Percentiles rank a stretch among this genome's conserved stretches.
These are phyloP conservation scores for Catalaphyllia jardinei DNA, from an alignment of 64 coral and sea anemone genomes.

Conservation along the genomic window DNA sequence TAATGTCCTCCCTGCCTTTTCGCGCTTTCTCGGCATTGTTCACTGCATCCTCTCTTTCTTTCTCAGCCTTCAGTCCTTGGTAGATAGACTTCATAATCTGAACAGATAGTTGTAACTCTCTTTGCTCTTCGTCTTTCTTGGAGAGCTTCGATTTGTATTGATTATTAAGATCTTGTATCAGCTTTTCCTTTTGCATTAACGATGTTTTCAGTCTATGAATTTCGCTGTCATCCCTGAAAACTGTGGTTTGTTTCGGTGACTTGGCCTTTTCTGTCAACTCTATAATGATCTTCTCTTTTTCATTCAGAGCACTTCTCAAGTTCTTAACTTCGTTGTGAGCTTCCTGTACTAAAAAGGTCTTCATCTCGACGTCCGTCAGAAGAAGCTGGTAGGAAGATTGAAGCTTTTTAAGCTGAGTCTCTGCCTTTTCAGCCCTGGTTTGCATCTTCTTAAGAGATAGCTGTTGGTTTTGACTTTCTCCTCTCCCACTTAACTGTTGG, in stretches of 20 bases:
- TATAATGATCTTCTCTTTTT: background rate
- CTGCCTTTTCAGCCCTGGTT: conserved; percentile 21
- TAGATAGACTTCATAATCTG: conserved; percentile 37
- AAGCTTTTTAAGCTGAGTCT: conserved; percentile 39
- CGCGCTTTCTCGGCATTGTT: conserved; percentile 18
- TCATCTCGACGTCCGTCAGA: conserved; percentile 20
- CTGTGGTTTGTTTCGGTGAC: background rate
- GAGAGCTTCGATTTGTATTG: conserved; percentile 1
- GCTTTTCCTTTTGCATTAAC: conserved; percentile 2
- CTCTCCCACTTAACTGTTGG: conserved; percentile 1
- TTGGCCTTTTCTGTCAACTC: background rate
- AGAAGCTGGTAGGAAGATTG: conserved; percentile 22
- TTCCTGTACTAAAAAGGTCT: conserved; percentile 28
- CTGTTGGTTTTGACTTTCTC: background rate
- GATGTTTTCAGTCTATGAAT: background rate
- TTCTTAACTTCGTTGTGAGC: background rate
- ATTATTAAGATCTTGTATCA: conserved; percentile 8
- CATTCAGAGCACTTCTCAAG: conserved; percentile 6
- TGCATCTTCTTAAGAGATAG: conserved; percentile 3
- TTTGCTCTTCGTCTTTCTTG: background rate
- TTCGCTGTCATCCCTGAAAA: conserved; percentile 7
- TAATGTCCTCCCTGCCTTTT: conserved; percentile 12
- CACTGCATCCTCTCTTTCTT: conserved; percentile 23
- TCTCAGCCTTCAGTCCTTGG: conserved; percentile 25
- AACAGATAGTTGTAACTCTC: background rate